phyloP scores from a whole-genome alignment of 1,140 invertebrate species.

The Idris sp. region DNA sequence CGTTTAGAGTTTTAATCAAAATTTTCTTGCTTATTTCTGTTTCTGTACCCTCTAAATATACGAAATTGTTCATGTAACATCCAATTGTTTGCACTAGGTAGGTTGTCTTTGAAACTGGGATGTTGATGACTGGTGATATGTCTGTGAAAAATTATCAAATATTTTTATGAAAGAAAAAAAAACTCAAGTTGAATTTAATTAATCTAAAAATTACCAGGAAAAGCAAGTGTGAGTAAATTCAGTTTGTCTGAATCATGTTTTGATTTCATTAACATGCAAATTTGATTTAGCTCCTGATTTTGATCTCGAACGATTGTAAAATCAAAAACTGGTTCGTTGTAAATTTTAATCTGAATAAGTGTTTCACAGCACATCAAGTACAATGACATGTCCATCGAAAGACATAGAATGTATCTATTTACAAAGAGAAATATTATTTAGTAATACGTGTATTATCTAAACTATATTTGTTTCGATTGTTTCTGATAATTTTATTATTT shows the following conservation, averaged over 20 bases:
- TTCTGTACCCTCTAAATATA: constrained; percentile 70
- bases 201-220: constrained; percentile 66
- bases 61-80: constrained; percentile 65
- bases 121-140: constrained; percentile 68
- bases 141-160: constrained; percentile 55
- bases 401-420: constrained; percentile 62
- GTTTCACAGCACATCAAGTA: constrained; percentile 66
- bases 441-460: no score
- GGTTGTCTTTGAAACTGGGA: constrained; percentile 65
- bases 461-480: no score
- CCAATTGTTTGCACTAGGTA: constrained; percentile 67
- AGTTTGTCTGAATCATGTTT: constrained; percentile 14
- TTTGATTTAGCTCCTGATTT: constrained; percentile 49
- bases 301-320: constrained; percentile 65
- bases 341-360: constrained; percentile 63
- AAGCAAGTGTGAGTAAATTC: constrained; percentile 66
- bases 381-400: constrained; percentile 60
- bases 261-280: constrained; percentile 63
- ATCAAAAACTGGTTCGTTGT: constrained; percentile 58
- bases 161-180: constrained; percentile 6
- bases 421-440: not conserved
- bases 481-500: not conserved
- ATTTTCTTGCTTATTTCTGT: constrained; percentile 61
- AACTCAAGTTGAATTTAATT: no score
- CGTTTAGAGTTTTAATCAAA: constrained; percentile 71